Evolutionary conservation across 2,797 vertebrate species (phyloP), one percentile per base, ranked within the genome.

Genomic region (Spinus olivaceus): DNA sequence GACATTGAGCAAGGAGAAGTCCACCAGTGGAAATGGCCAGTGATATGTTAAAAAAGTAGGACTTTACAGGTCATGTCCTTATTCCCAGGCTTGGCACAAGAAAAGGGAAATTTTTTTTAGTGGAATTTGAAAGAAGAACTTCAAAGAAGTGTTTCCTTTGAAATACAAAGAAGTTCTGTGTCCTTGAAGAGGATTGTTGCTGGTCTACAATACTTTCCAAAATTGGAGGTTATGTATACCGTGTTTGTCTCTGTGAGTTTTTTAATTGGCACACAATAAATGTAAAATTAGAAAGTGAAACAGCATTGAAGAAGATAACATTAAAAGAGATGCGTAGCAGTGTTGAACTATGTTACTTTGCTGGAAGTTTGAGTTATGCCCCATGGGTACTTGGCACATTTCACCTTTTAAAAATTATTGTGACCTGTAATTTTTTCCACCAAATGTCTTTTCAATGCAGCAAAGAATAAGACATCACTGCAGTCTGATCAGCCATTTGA

Each of bases 61-160:
- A 42, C 50, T 86, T 94, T 9, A 28, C 12, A 4, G 79, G 81
- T 64, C 83, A 21, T 1, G 11, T 89, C 65, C 49, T 89, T 74
- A 18, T 87, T 81, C 13, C 14, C 39, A 71, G 25, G 25, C 42
- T 74, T 83, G 79, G 46, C 10, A 1, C 41, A 87, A 92, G 81
- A 67, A 86, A 77, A 92, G 49, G 33, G 7, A 51, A 51, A 23
- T 1, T n/a, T 63, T 92, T 56, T 90, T 85, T 24, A 76, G 35
- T 33, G 50, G 72, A 82, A 86, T 83, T 41, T 92, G 32, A 94
- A 94, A 90, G 81, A 57, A 78, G 67, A n/a, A 9, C 44, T 95
- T 94, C 66, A 91, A 86, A 84, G 44, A 66, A 83, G 6, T 74
- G 27, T 74, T 93, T 89, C 66, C 88, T 96, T 92, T 96, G 42